A percentile compares a stretch with the other conserved stretches of the same genome.
These are phyloP conservation scores for Notechis scutatus DNA, from an alignment of 2,113 vertebrate genomes.

Conservation along the genomic window DNA sequence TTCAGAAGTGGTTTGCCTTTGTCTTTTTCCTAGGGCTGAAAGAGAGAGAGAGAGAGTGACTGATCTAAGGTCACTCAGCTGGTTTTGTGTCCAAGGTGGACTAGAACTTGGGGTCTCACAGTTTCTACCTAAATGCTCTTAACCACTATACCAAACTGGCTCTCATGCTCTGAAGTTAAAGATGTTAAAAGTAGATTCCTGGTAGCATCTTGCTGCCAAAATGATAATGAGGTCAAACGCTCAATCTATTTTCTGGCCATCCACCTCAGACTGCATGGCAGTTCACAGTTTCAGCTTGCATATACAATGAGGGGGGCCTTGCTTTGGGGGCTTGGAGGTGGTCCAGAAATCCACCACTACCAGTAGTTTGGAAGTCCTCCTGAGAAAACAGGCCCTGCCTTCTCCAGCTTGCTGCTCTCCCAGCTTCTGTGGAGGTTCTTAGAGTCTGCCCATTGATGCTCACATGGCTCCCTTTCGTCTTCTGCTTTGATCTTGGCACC, in stretches of 20 bases:
- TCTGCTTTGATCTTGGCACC: background rate
- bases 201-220: constrained; percentile 41
- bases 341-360: background rate
- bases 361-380: background rate
- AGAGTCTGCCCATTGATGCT: background rate
- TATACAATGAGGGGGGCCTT: background rate
- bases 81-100: background rate
- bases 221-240: constrained; percentile 53
- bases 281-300: constrained; percentile 26
- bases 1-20: background rate
- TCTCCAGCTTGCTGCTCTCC: background rate
- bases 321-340: background rate
- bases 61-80: background rate
- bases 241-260: constrained; percentile 53
- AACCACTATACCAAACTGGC: background rate
- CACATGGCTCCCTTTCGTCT: background rate
- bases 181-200: constrained; percentile 11
- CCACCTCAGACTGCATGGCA: constrained; percentile 38
- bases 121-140: background rate
- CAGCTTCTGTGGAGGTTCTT: background rate
- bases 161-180: background rate
- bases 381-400: background rate
- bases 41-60: no score
- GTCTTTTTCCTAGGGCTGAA: background rate
- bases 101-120: background rate